Percentiles rank a stretch among this genome's conserved stretches.
phyloP scores from a whole-genome alignment of 1,140 invertebrate species.

The Antheraea mylitta region DNA sequence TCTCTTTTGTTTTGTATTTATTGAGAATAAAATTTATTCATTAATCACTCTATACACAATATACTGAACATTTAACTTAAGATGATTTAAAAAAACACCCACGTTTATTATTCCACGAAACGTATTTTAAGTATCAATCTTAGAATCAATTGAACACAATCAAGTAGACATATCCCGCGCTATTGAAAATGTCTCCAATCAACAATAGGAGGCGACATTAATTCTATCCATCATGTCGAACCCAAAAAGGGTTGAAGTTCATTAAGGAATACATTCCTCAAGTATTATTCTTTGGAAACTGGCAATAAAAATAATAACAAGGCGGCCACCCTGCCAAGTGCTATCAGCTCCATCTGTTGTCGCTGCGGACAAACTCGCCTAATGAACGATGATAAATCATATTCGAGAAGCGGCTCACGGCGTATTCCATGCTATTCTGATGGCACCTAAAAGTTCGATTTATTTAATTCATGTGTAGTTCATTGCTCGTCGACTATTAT shows the following conservation, averaged over 20 bases:
- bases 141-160: conserved; percentile 52
- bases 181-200: conserved; percentile 69
- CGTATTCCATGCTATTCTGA: conserved; percentile 55
- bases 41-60: not conserved
- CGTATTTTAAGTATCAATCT: conserved; percentile 37
- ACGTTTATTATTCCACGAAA: conserved; percentile 41
- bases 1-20: not conserved
- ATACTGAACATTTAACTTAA: not conserved
- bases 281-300: conserved; percentile 77
- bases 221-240: conserved; percentile 73
- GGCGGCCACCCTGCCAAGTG: conserved; percentile 76
- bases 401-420: conserved; percentile 72
- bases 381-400: conserved; percentile 79
- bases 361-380: conserved; percentile 77
- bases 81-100: not conserved
- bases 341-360: conserved; percentile 78
- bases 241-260: conserved; percentile 75
- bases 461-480: conserved; percentile 20
- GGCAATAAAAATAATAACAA: conserved; percentile 78
- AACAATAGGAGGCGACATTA: conserved; percentile 73
- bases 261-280: conserved; percentile 75
- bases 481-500: conserved; percentile 36
- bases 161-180: conserved; percentile 41
- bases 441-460: conserved; percentile 27
- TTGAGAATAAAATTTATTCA: not conserved